Evolutionary conservation across 2,888 invertebrate species (phyloP), one percentile per base, ranked within the genome.

Genomic region (Thera obeliscata): DNA sequence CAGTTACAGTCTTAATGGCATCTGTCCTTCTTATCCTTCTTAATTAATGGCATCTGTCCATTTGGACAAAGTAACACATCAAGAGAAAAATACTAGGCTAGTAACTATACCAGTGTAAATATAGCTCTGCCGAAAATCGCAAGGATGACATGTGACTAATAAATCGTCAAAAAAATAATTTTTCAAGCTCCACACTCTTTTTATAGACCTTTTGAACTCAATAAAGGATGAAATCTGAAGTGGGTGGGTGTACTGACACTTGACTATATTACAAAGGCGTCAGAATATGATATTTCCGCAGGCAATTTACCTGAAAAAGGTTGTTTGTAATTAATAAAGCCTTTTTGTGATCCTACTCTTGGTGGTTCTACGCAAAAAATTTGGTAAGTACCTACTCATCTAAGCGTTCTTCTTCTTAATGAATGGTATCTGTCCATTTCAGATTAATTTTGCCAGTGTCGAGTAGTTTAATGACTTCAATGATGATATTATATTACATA

Each of bases 61-160:
- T 22, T 22, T 22, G 22, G 22, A 22, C 22, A 22, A 22, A 22
- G 22, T 22, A 22, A 22, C 22, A 22, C 1, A 22, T 22, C 22
- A 22, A 22, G 41, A 1, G 5, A 3, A 12, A 22, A 50, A 2
- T 22, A 38, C 35, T 48, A 11, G 41, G 35, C 49, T 8, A 48
- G 60, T 41, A 22, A 54, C 54, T 52, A 22, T 52, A 38, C 4
- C 33, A 54, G n/a, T 61, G 43, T 52, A 43, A 54, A 61, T 9
- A 22, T 6, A 46, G 43, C 41, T 46, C 9, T 43, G 41, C 43
- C 6, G 52, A 43, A 36, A 11, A 43, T 33, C 43, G 33, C 41
- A 43, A 61, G 35, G 52, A 61, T 61, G 61, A 61, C 61, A 52
- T 43, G 52, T 61, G 61, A 41, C 43, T 41, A 38, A 61, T 54